These are phyloP conservation scores for Pampus argenteus DNA, from an alignment of 2,797 vertebrate genomes.

Conservation along the genomic window DNA sequence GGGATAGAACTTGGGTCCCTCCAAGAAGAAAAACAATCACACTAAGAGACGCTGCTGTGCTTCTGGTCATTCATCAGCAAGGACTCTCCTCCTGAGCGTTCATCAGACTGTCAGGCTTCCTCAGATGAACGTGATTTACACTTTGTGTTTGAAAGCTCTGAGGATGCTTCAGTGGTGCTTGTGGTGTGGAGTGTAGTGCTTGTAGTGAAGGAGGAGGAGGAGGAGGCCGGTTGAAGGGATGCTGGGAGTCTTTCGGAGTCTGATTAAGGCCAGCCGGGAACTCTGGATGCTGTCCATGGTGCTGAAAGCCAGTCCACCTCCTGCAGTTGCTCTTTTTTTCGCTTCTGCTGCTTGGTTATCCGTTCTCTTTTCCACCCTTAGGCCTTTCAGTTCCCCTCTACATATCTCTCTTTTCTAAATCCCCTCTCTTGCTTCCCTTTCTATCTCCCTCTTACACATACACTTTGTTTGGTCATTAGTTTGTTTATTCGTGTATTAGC, in stretches of 20 bases:
- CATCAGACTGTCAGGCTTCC: slow-evolving; percentile 16
- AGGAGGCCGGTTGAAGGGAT: slow-evolving; percentile 21
- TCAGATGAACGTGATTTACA: slow-evolving; percentile 23
- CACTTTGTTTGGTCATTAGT: slow-evolving; percentile 7
- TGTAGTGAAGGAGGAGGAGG: slow-evolving; percentile 34
- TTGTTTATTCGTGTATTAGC: slow-evolving; percentile 6
- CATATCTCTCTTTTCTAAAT: slow-evolving; percentile 7
- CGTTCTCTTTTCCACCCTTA: slow-evolving; percentile 12
- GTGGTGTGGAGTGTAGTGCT: slow-evolving; percentile 27
- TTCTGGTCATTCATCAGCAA: slow-evolving; percentile 13
- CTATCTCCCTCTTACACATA: slow-evolving; percentile 1
- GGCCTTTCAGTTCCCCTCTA: background rate
- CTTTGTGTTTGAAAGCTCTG: slow-evolving; percentile 19
- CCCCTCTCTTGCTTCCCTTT: background rate
- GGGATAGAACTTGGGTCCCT: slow-evolving; percentile 11
- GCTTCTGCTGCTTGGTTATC: background rate
- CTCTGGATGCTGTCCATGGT: slow-evolving; percentile 65
- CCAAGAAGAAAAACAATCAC: slow-evolving; percentile 33
- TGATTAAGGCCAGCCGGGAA: slow-evolving; percentile 44
- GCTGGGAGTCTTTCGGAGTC: slow-evolving; percentile 34
- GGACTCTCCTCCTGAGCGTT: slow-evolving; percentile 10
- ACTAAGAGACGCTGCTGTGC: slow-evolving; percentile 4
- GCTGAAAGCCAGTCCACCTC: slow-evolving; percentile 54
- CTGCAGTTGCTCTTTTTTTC: slow-evolving; percentile 13
- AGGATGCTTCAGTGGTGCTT: slow-evolving; percentile 25